These are phyloP conservation scores for Porites evermanni DNA, from an alignment of 92 coral and sea anemone genomes.

Conservation along the genomic window DNA sequence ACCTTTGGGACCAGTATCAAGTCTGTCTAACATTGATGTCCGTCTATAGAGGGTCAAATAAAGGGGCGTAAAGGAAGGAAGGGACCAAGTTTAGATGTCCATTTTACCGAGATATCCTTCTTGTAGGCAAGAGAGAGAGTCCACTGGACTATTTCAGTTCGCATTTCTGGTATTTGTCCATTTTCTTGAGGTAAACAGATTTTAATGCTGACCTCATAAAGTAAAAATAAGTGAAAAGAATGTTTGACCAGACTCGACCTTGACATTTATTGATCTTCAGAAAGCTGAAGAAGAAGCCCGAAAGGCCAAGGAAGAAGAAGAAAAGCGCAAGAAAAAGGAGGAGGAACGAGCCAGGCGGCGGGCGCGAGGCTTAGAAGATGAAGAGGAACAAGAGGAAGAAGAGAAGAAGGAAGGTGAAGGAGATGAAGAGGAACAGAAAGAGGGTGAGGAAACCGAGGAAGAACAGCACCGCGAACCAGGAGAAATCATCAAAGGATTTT, in stretches of 20 bases:
- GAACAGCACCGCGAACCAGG: conserved; percentile 73
- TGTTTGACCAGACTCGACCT: not conserved
- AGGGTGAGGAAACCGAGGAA: conserved; percentile 61
- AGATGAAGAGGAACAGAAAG: conserved; percentile 73
- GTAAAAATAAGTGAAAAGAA: too few species aligned
- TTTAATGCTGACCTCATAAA: too few species aligned
- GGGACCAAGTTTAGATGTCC: too few species aligned
- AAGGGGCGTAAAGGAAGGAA: too few species aligned
- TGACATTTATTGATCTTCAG: conserved; percentile 20
- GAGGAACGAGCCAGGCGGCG: conserved; percentile 92
- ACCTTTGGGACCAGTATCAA: too few species aligned
- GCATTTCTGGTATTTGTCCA: too few species aligned
- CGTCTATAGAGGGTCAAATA: too few species aligned
- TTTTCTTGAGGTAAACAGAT: too few species aligned
- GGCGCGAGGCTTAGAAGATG: conserved; percentile 93
- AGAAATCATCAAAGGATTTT: conserved; percentile 87
- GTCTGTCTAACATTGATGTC: too few species aligned
- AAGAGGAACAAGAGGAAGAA: conserved; percentile 76
- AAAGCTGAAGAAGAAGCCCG: conserved; percentile 96
- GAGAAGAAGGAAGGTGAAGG: conserved; percentile 67
- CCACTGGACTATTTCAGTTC: too few species aligned
- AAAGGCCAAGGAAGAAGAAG: conserved; percentile 95
- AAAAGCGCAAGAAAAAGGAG: conserved; percentile 90
- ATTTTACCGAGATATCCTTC: too few species aligned
- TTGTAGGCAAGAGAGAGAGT: too few species aligned